These are phyloP conservation scores for Bombus fervidus DNA, from an alignment of 1,140 invertebrate species.

Conservation along the genomic window DNA sequence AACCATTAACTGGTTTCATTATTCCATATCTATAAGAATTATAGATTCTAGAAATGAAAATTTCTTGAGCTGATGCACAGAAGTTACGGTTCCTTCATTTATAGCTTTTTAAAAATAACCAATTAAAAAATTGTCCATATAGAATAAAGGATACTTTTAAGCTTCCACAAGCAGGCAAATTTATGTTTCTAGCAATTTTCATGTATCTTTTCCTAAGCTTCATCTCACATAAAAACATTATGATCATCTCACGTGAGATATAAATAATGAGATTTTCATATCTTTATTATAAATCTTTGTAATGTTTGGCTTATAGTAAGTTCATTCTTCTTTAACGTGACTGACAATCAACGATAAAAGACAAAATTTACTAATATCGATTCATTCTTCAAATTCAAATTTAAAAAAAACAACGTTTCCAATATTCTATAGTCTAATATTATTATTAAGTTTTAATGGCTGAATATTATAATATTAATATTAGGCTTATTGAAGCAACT, in stretches of 20 bases:
- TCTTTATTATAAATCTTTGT: neutral
- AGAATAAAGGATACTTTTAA: too few species aligned
- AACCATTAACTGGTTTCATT: neutral
- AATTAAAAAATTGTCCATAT: too few species aligned
- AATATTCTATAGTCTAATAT: too few species aligned
- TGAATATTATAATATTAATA: too few species aligned
- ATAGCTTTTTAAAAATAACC: neutral
- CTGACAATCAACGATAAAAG: neutral
- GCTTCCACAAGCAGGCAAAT: too few species aligned
- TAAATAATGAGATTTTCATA: too few species aligned
- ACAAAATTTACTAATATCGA: neutral
- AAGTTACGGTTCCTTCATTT: neutral
- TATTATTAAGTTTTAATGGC: too few species aligned
- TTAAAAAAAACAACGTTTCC: neutral
- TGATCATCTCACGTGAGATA: too few species aligned
- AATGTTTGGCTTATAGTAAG: too few species aligned
- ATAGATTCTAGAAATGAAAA: neutral
- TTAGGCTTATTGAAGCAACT: too few species aligned
- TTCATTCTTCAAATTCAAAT: neutral
- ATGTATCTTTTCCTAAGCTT: neutral
- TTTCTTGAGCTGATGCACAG: neutral
- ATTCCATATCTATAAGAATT: neutral
- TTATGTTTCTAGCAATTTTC: too few species aligned
- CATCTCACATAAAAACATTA: too few species aligned
- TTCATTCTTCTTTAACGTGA: neutral